These are phyloP conservation scores for Gnatocerus cornutus DNA, from an alignment of 2,888 invertebrate species.

Conservation along the genomic window DNA sequence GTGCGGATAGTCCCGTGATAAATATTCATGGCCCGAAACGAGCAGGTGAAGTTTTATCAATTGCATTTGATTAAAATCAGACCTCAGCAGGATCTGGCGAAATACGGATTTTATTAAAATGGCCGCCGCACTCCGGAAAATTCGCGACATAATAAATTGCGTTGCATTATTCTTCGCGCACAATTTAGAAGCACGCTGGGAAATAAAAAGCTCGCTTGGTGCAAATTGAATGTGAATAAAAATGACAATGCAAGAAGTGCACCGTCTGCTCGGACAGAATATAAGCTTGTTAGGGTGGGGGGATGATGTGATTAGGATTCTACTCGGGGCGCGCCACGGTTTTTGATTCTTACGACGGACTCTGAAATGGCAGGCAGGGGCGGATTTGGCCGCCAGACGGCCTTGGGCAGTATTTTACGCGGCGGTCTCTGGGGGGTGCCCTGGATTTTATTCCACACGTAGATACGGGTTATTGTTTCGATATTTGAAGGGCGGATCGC, in stretches of 20 bases:
- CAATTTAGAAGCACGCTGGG: slow-evolving; percentile 39
- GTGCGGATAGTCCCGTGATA: slow-evolving; percentile 2
- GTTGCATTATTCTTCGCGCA: slow-evolving; percentile 37
- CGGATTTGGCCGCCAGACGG: slow-evolving; percentile 5
- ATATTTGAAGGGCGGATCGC: not conserved
- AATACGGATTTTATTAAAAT: slow-evolving; percentile 32
- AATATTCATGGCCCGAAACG: slow-evolving; percentile 7
- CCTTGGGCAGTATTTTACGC: slow-evolving; percentile 31
- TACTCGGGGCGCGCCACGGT: slow-evolving; percentile 11
- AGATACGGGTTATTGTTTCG: slow-evolving; percentile 21
- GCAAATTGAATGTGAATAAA: slow-evolving; percentile 43
- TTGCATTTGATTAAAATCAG: slow-evolving; percentile 19
- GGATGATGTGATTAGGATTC: slow-evolving; percentile 27
- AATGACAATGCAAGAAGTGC: slow-evolving; percentile 31
- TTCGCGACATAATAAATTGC: slow-evolving; percentile 41
- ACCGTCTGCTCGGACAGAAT: slow-evolving; percentile 19
- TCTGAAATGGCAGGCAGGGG: slow-evolving; percentile 22
- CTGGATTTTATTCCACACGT: slow-evolving; percentile 18
- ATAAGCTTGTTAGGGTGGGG: slow-evolving; percentile 24
- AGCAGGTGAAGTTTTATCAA: slow-evolving; percentile 18
- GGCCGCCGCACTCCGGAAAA: slow-evolving; percentile 21
- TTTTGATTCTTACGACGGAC: slow-evolving; percentile 30
- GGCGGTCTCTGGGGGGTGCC: slow-evolving; percentile 7
- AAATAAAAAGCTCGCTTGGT: slow-evolving; percentile 39
- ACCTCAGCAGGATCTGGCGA: slow-evolving; percentile 7